Percentiles rank a stretch among this genome's conserved stretches.
These are phyloP conservation scores for Pharmacophagus antenor DNA, from an alignment of 2,888 invertebrate genomes.

Conservation along the genomic window DNA sequence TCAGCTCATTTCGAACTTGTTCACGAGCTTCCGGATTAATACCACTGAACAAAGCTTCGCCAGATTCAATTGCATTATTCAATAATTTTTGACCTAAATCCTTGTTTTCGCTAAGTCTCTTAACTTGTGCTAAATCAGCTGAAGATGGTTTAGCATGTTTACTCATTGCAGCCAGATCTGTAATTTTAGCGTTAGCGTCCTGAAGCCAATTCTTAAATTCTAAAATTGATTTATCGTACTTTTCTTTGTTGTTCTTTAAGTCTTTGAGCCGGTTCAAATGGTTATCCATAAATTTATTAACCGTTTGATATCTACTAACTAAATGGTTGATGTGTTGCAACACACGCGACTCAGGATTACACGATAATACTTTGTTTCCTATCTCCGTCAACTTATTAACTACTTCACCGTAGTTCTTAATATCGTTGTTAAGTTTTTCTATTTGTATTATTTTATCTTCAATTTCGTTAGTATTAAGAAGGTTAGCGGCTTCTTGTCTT, in stretches of 20 bases:
- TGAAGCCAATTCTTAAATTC: constrained; percentile 90
- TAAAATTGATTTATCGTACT: constrained; percentile 83
- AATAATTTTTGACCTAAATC: constrained; percentile 89
- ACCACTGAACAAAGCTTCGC: constrained; percentile 92
- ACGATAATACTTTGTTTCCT: constrained; percentile 86
- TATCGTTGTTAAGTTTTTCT: constrained; percentile 81
- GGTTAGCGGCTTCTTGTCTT: constrained; percentile 86
- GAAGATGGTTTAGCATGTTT: constrained; percentile 88
- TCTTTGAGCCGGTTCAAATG: constrained; percentile 87
- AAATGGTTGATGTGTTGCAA: constrained; percentile 90
- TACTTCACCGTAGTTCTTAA: constrained; percentile 83
- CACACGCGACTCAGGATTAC: constrained; percentile 91
- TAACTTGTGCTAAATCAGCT: constrained; percentile 88
- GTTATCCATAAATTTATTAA: constrained; percentile 85
- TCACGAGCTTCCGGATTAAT: constrained; percentile 94
- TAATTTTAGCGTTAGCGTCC: constrained; percentile 87
- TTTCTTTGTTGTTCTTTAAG: constrained; percentile 85
- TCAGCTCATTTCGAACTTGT: constrained; percentile 88
- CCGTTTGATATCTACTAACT: constrained; percentile 86
- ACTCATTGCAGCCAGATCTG: constrained; percentile 86
- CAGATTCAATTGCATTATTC: constrained; percentile 90
- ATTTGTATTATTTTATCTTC: constrained; percentile 86
- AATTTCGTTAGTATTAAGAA: constrained; percentile 85
- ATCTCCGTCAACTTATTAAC: constrained; percentile 84
- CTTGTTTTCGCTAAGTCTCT: constrained; percentile 85